These are phyloP conservation scores for Marisa cornuarietis DNA, from an alignment of 1,140 invertebrate genomes.

Conservation along the genomic window DNA sequence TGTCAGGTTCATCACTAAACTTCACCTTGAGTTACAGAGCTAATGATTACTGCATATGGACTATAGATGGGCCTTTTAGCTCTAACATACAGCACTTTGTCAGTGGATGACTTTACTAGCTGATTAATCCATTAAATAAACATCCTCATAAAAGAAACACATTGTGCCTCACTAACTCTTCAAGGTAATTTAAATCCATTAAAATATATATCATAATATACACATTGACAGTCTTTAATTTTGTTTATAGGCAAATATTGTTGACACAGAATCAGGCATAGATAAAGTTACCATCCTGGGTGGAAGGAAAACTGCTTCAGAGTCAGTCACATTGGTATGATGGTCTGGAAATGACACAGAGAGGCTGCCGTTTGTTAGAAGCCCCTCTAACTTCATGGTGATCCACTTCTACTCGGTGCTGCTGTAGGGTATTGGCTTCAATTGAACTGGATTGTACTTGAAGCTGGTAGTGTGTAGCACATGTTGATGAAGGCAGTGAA, in stretches of 20 bases:
- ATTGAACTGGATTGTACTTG: slow-evolving; percentile 21
- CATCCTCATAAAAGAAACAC: background rate
- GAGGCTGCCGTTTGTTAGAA: slow-evolving; percentile 82
- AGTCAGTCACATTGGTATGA: slow-evolving; percentile 88
- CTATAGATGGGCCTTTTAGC: slow-evolving; percentile 93
- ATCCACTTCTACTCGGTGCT: slow-evolving; percentile 92
- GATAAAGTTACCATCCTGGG: slow-evolving; percentile 95
- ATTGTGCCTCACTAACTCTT: background rate
- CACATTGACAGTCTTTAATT: background rate
- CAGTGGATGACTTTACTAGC: background rate
- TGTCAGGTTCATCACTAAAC: slow-evolving; percentile 83
- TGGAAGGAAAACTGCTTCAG: slow-evolving; percentile 93
- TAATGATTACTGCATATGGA: slow-evolving; percentile 95
- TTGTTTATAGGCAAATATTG: slow-evolving; percentile 86
- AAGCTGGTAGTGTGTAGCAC: too few species aligned
- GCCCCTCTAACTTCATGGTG: slow-evolving; percentile 97
- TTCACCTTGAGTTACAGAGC: slow-evolving; percentile 92
- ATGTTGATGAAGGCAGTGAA: too few species aligned
- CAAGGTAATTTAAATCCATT: background rate
- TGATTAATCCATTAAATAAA: background rate
- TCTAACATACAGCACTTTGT: slow-evolving; percentile 80
- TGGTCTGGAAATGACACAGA: slow-evolving; percentile 86
- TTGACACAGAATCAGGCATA: slow-evolving; percentile 95
- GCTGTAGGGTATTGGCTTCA: slow-evolving; percentile 24
- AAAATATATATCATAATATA: background rate